A percentile compares a stretch with the other conserved stretches of the same genome.
Conservation (phyloP, 2,888 invertebrate genomes). For the Dyspetes luteomarginatus region DNA sequence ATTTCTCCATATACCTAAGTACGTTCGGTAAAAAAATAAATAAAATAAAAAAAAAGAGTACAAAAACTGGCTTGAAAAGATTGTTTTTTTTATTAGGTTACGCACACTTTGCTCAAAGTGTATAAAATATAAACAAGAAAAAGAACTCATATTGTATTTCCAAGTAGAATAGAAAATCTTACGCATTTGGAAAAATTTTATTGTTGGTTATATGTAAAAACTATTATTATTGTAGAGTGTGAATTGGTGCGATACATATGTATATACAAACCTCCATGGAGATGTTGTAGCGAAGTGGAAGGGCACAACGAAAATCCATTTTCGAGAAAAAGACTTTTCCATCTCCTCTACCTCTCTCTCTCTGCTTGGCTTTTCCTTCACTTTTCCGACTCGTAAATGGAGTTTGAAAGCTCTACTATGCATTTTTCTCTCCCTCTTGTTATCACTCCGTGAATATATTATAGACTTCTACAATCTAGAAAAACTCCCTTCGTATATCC, state of each 20-base stretch:
- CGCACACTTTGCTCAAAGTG: slow-evolving; percentile 10
- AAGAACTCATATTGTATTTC: slow-evolving; percentile 34
- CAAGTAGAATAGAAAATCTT: slow-evolving; percentile 38
- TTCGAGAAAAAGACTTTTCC: slow-evolving; percentile 56
- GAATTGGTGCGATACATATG: slow-evolving; percentile 2
- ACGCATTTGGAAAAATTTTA: slow-evolving; percentile 54
- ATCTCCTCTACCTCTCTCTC: slow-evolving; percentile 24
- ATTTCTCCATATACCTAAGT: no score
- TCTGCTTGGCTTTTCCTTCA: slow-evolving; percentile 28
- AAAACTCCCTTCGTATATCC: no score
- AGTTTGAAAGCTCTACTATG: slow-evolving; percentile 60
- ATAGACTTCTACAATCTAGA: no score
- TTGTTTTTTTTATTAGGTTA: slow-evolving; percentile 34
- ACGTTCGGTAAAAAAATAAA: no score
- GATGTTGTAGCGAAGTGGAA: slow-evolving; percentile 43
- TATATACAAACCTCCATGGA: slow-evolving; percentile 30
- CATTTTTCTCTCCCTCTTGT: slow-evolving; percentile 39
- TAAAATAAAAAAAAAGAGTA: background rate
- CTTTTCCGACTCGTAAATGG: slow-evolving; percentile 55
- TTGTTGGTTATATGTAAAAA: slow-evolving; percentile 31
- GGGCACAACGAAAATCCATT: slow-evolving; percentile 62
- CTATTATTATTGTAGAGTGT: background rate
- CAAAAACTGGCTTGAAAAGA: slow-evolving; percentile 13
- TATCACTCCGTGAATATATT: slow-evolving; percentile 17
- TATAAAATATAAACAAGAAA: slow-evolving; percentile 30